Evolutionary conservation across 2,797 vertebrate species (phyloP).

Genomic region (Aselliscus stoliczkanus): DNA sequence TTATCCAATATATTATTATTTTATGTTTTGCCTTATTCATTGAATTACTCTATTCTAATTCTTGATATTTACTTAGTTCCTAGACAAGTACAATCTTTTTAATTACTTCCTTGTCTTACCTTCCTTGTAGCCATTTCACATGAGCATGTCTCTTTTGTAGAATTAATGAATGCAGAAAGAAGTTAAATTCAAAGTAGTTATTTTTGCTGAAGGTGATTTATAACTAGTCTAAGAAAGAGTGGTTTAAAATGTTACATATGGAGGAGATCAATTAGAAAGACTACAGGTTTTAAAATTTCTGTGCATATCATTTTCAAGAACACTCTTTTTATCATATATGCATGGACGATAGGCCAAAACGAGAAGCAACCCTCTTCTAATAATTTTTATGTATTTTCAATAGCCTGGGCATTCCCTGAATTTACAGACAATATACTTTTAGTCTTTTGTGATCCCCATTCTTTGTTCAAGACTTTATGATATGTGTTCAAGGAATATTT

Average conservation of each 20-base stretch:
- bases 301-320: not conserved
- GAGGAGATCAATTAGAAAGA: not conserved
- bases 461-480: not conserved
- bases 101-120: not conserved
- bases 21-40: not conserved
- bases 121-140: not conserved
- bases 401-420: not conserved
- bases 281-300: not conserved
- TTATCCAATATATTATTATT: not conserved
- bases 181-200: not conserved
- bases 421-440: not conserved
- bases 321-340: not conserved
- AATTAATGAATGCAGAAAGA: conserved; percentile 14
- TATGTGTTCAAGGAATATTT: not conserved
- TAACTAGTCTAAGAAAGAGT: not conserved
- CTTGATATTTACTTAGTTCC: not conserved
- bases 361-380: not conserved
- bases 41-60: not conserved
- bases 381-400: not conserved
- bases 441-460: not conserved
- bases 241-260: not conserved
- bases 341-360: not conserved
- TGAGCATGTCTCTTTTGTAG: not conserved
- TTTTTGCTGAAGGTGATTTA: not conserved
- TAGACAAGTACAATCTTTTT: not conserved